Evolutionary conservation across 2,888 invertebrate species (phyloP), one percentile per base, ranked within the genome.

Genomic region (Podabrus alpinus): DNA sequence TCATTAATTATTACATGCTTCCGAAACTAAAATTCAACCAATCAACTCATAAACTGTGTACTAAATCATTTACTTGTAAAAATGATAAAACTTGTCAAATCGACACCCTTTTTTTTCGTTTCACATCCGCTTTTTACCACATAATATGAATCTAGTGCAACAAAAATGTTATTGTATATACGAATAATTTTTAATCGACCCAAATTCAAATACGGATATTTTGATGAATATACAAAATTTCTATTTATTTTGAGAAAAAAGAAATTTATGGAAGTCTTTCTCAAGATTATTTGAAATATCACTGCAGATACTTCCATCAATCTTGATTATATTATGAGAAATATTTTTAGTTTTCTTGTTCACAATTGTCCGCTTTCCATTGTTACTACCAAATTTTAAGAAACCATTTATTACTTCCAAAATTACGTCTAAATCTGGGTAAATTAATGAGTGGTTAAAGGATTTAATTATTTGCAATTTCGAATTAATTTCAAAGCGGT

Each of bases 1-100:
- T 59, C 71, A 60, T 71, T 71, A 71, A 71, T 71, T 71, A 71
- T 59, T 61, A 60, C 25, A 66, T 60, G 66, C 66, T 66, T 71
- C 59, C 60, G 66, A 15, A 59, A 13, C 19, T 16, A n/a, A 21
- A 71, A 59, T 59, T 71, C 60, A 66, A 16, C 59, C 66, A 59
- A 59, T 29, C 64, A 70, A 17, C 21, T 19, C 45, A 29, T 7
- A 45, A 45, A n/a, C 45, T 45, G n/a, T n/a, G 45, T 45, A 29
- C 29, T 13, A 29, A 11, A 29, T 29, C 29, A 29, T 29, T 29
- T 29, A 9, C 45, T 45, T 45, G n/a, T n/a, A 45, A 45, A 45
- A 45, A 45, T n/a, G n/a, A n/a, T 0, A 13, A 7, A 45, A n/a
- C 45, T 45, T n/a, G 9, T 7, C n/a, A n/a, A 45, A 45, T 45